phyloP scores from a whole-genome alignment of 2,113 vertebrate species.

The Brevimyrus niger region DNA sequence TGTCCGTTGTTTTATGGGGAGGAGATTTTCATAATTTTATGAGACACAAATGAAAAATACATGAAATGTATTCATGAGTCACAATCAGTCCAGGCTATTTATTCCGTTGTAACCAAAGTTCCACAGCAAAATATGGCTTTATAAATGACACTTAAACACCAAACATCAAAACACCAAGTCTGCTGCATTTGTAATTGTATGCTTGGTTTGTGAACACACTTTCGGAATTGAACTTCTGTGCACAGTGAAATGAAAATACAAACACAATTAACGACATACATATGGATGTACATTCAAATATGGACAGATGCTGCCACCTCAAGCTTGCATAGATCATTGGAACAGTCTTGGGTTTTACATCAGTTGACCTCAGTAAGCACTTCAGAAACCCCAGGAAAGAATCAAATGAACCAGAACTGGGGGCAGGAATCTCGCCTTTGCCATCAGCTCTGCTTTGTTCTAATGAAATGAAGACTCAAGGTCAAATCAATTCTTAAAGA shows the following conservation, averaged over 20 bases:
- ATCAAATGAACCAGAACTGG: background rate
- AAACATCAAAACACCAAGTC: background rate
- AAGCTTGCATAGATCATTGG: background rate
- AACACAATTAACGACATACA: background rate
- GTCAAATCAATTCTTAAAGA: background rate
- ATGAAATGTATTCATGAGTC: background rate
- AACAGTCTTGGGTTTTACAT: background rate
- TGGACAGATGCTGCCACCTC: background rate
- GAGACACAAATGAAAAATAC: background rate
- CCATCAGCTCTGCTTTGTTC: background rate
- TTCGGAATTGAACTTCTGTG: background rate
- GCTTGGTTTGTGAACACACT: background rate
- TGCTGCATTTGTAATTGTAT: background rate
- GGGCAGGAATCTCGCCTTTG: background rate
- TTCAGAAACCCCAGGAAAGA: background rate
- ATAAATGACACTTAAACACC: background rate
- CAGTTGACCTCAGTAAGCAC: background rate
- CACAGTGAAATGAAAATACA: background rate
- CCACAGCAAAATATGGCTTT: background rate
- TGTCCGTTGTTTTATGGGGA: background rate
- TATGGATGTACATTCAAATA: background rate
- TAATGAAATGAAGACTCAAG: background rate
- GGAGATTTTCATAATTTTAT: background rate
- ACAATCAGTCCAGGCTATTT: background rate
- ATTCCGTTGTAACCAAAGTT: background rate